Conservation (phyloP, 2,888 invertebrate species). For the Gymnocheta viridis region DNA sequence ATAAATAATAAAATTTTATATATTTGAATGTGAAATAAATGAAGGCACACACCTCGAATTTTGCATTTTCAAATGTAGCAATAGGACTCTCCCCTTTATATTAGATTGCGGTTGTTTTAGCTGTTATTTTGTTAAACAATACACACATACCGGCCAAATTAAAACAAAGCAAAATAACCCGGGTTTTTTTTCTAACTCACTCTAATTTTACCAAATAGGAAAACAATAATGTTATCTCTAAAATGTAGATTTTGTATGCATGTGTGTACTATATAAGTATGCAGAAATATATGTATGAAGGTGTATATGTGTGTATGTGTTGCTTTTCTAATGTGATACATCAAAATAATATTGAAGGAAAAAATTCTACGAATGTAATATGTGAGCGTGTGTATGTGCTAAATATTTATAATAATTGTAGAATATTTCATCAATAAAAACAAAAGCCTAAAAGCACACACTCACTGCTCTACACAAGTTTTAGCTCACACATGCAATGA, state of each 20-base stretch:
- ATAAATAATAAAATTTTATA: slow-evolving; percentile 66
- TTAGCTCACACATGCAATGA: not conserved
- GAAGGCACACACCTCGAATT: slow-evolving; percentile 56
- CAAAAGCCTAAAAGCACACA: slow-evolving; percentile 65
- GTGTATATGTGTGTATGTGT: slow-evolving; percentile 5
- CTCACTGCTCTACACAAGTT: slow-evolving; percentile 1
- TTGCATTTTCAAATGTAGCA: slow-evolving; percentile 35
- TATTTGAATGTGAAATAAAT: slow-evolving; percentile 47
- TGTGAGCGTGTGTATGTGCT: slow-evolving; percentile 72
- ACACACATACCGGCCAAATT: not conserved
- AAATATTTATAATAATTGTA: slow-evolving; percentile 80
- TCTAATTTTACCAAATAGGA: slow-evolving; percentile 9
- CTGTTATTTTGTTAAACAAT: slow-evolving; percentile 26
- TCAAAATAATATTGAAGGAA: slow-evolving; percentile 69
- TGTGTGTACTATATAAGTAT: not conserved
- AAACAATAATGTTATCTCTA: slow-evolving; percentile 27
- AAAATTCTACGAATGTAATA: not conserved
- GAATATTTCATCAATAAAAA: slow-evolving; percentile 80
- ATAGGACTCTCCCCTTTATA: slow-evolving; percentile 32
- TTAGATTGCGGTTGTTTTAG: slow-evolving; percentile 8
- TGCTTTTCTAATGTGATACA: slow-evolving; percentile 67
- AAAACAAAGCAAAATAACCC: slow-evolving; percentile 27
- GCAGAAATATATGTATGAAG: not conserved
- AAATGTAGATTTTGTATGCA: not conserved
- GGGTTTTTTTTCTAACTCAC: not conserved